Conservation (phyloP, 1,140 invertebrate species). For the Mamestra configurata region DNA sequence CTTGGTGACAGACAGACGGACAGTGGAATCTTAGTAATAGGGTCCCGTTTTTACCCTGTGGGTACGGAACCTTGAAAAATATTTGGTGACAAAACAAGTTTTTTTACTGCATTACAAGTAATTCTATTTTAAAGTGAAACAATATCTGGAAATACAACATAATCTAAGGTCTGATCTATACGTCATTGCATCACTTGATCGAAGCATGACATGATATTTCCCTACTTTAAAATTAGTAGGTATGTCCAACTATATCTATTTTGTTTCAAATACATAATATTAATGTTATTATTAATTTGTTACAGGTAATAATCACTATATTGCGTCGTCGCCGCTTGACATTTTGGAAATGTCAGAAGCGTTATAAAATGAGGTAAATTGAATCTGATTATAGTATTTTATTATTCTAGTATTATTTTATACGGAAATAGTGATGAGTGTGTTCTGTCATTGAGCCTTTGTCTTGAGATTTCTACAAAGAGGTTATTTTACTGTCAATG, state of each 20-base stretch:
- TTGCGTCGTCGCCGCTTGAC: conserved; percentile 20
- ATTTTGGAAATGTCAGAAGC: conserved; percentile 31
- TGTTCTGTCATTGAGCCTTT: background rate
- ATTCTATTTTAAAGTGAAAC: too few species aligned
- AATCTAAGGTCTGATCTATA: too few species aligned
- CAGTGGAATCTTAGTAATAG: too few species aligned
- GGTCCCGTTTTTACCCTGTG: too few species aligned
- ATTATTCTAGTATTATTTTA: conserved; percentile 12
- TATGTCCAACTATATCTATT: background rate
- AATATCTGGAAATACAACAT: too few species aligned
- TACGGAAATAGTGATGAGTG: background rate
- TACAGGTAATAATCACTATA: conserved; percentile 24
- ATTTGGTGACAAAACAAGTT: too few species aligned
- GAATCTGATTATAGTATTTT: conserved; percentile 15
- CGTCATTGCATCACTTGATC: too few species aligned
- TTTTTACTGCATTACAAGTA: too few species aligned
- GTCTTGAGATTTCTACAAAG: background rate
- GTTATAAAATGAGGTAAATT: conserved; percentile 27
- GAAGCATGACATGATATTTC: too few species aligned
- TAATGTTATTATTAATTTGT: conserved; percentile 33
- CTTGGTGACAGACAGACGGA: too few species aligned
- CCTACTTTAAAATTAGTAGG: too few species aligned
- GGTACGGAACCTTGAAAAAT: too few species aligned
- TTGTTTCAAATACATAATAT: background rate
- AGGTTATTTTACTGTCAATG: background rate